phyloP scores from a whole-genome alignment of 2,888 invertebrate species.

The Plebejus melissa region DNA sequence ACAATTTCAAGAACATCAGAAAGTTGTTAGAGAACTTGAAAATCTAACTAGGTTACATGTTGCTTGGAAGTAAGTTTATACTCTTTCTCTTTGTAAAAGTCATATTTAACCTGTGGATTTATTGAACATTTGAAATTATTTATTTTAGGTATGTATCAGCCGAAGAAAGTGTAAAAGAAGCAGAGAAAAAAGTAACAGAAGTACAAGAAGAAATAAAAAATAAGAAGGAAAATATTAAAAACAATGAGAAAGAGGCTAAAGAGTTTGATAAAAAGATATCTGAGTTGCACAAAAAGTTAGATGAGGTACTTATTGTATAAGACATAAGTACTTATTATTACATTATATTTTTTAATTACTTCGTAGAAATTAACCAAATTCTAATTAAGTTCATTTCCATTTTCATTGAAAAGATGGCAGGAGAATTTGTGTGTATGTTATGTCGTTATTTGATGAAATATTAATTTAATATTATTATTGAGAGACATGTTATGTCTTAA shows the following conservation, averaged over 20 bases:
- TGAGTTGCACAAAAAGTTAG: constrained; percentile 81
- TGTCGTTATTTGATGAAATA: too few species aligned
- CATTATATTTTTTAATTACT: too few species aligned
- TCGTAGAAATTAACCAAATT: too few species aligned
- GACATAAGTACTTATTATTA: neutral
- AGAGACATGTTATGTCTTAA: too few species aligned
- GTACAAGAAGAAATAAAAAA: constrained; percentile 79
- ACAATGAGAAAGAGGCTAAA: constrained; percentile 73
- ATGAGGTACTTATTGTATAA: constrained; percentile 72
- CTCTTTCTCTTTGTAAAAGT: neutral
- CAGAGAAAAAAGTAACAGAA: constrained; percentile 70
- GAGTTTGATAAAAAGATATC: constrained; percentile 78
- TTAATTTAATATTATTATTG: too few species aligned
- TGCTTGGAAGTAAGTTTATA: constrained; percentile 83
- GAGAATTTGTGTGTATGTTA: too few species aligned
- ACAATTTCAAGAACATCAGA: constrained; percentile 92
- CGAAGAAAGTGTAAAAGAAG: constrained; percentile 73
- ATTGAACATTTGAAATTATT: neutral
- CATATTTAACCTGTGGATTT: neutral
- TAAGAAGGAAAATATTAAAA: constrained; percentile 74
- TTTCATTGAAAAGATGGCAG: too few species aligned
- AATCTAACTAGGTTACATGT: constrained; percentile 85
- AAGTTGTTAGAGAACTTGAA: constrained; percentile 90
- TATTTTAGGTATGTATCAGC: constrained; percentile 66
- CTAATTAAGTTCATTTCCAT: too few species aligned